These are phyloP conservation scores for Procambarus virginalis DNA, from an alignment of 1,140 invertebrate species.

Conservation along the genomic window DNA sequence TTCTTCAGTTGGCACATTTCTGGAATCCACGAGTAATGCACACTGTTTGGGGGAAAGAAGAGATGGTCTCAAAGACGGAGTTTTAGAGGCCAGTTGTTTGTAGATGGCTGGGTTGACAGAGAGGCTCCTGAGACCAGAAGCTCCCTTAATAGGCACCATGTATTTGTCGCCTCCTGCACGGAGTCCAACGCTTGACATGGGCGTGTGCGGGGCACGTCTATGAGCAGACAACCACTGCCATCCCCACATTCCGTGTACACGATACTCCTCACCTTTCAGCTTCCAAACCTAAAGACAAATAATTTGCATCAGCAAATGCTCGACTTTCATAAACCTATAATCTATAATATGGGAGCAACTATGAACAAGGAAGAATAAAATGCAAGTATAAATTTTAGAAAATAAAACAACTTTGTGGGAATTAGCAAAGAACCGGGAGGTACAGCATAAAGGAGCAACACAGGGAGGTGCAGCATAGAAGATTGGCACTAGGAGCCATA, in stretches of 20 bases:
- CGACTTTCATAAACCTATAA: too few species aligned
- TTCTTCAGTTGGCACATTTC: neutral
- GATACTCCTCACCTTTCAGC: constrained; percentile 97
- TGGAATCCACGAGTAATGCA: neutral
- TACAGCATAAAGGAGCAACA: too few species aligned
- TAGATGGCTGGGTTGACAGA: constrained; percentile 56
- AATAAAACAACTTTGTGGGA: too few species aligned
- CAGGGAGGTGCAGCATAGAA: too few species aligned
- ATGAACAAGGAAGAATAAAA: too few species aligned
- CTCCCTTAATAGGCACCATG: constrained; percentile 77
- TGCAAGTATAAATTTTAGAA: too few species aligned
- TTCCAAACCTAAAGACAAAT: constrained; percentile 85
- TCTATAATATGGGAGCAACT: too few species aligned
- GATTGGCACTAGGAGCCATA: too few species aligned
- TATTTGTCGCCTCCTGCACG: constrained; percentile 84
- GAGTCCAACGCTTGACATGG: constrained; percentile 77
- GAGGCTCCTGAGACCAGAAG: constrained; percentile 37
- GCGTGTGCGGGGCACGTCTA: constrained; percentile 74
- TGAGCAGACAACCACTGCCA: constrained; percentile 91
- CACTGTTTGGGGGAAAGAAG: constrained; percentile 58
- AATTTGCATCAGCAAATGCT: too few species aligned
- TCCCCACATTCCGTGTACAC: constrained; percentile 94
- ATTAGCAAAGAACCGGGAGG: too few species aligned
- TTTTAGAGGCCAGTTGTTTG: constrained; percentile 53
- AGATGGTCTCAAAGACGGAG: constrained; percentile 42